A percentile compares a stretch with the other conserved stretches of the same genome.
phyloP scores from a whole-genome alignment of 2,113 vertebrate genomes.

The Colinus virginianus region DNA sequence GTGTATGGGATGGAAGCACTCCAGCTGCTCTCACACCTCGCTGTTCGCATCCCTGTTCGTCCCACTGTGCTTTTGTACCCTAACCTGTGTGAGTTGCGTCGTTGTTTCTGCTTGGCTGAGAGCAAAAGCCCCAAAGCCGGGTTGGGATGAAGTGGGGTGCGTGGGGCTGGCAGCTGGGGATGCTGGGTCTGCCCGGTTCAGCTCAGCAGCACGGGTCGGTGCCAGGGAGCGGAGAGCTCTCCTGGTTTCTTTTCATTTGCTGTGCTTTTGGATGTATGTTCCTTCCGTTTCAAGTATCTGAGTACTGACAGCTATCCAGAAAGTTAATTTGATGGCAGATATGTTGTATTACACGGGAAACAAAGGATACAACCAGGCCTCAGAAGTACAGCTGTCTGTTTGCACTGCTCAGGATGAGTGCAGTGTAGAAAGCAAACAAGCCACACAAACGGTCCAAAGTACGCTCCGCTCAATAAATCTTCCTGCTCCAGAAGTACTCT shows the following conservation, averaged over 20 bases:
- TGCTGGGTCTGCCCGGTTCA: not conserved
- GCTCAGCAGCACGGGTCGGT: not conserved
- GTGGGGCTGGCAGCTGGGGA: not conserved
- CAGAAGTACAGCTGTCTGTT: not conserved
- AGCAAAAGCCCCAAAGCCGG: not conserved
- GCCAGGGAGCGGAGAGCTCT: not conserved
- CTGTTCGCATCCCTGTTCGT: not conserved
- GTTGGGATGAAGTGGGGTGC: not conserved
- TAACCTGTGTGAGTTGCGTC: fast-evolving
- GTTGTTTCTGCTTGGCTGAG: not conserved
- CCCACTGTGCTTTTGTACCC: not conserved
- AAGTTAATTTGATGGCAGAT: not conserved
- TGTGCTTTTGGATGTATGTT: not conserved
- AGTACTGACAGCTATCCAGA: not conserved
- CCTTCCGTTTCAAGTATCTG: not conserved
- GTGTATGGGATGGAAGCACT: not conserved
- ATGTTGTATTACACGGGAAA: not conserved
- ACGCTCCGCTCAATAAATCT: not conserved
- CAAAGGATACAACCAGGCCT: not conserved
- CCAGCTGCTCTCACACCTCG: not conserved
- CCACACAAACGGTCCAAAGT: not conserved
- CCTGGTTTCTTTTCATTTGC: not conserved
- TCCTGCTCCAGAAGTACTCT: not conserved
- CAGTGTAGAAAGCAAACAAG: not conserved
- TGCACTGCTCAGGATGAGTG: not conserved